A percentile compares a stretch with the other conserved stretches of the same genome.
These are phyloP conservation scores for Listrodromus nycthemerus DNA, from an alignment of 2,888 invertebrate genomes.

Conservation along the genomic window DNA sequence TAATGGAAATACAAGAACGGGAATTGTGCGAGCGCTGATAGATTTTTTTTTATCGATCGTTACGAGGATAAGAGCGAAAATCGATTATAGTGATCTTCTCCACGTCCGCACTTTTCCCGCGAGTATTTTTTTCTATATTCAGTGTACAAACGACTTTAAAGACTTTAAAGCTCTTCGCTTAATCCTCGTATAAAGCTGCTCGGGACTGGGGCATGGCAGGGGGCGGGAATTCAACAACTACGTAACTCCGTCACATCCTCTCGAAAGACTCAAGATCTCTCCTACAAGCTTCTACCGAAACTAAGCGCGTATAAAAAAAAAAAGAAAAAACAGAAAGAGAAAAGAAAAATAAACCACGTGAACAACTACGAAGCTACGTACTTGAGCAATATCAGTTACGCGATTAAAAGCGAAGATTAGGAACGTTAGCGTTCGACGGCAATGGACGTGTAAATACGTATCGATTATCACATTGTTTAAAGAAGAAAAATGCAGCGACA, in stretches of 20 bases:
- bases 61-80: conserved; percentile 15
- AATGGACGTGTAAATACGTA: conserved; percentile 69
- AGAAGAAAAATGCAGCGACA: conserved; percentile 73
- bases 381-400: conserved; percentile 69
- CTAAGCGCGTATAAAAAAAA: conserved; percentile 62
- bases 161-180: conserved; percentile 61
- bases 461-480: conserved; percentile 77
- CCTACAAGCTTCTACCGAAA: conserved; percentile 51
- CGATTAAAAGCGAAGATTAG: conserved; percentile 63
- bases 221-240: conserved; percentile 57
- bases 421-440: conserved; percentile 68
- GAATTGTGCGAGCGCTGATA: conserved; percentile 36
- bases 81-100: conserved; percentile 2
- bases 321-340: conserved; percentile 43
- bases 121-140: conserved; percentile 28
- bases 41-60: neutral
- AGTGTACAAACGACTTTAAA: conserved; percentile 50
- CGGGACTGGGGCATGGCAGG: conserved; percentile 49
- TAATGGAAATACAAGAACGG: conserved; percentile 57
- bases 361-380: conserved; percentile 66
- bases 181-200: conserved; percentile 64
- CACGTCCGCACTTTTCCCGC: conserved; percentile 44
- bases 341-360: conserved; percentile 40
- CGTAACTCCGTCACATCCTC: conserved; percentile 49
- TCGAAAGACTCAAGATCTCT: conserved; percentile 34